A percentile compares a stretch with the other conserved stretches of the same genome.
Evolutionary conservation across 2,888 invertebrate genomes (phyloP).

Genomic region (Odontothrips loti): DNA sequence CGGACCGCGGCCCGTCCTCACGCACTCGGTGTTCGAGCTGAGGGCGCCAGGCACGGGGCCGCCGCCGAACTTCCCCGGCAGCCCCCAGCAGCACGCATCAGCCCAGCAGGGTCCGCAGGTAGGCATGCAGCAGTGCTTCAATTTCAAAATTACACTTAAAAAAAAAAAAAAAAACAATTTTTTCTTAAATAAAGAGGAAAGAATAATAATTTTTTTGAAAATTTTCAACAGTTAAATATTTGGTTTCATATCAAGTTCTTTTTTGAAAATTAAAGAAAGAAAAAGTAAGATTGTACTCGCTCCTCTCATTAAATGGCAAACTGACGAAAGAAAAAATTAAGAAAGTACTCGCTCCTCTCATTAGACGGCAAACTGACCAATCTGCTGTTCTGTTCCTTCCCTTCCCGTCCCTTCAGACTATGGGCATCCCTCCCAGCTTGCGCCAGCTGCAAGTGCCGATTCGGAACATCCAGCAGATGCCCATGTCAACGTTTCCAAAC

Average conservation of each 20-base stretch:
- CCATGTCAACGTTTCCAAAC: slow-evolving; percentile 30
- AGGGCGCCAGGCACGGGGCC: not conserved
- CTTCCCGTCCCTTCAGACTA: not conserved
- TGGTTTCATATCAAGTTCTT: no score
- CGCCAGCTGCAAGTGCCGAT: not conserved
- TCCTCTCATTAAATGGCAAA: no score
- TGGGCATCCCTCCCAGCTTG: not conserved
- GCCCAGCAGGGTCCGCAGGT: slow-evolving; percentile 29
- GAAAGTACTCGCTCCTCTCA: no score
- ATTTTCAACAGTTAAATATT: no score
- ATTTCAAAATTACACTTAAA: not conserved
- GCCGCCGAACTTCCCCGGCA: not conserved
- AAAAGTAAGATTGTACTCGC: no score
- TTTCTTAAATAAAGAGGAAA: no score
- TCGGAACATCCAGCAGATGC: not conserved
- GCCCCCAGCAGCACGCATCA: not conserved
- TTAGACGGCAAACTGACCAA: no score
- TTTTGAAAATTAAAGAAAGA: no score
- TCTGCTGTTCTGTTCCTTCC: no score
- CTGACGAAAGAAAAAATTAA: no score
- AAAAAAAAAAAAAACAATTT: not conserved
- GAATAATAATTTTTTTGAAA: no score
- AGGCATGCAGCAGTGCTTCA: slow-evolving; percentile 31
- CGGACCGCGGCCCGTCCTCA: not conserved
- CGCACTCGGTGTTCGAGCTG: not conserved